These are phyloP conservation scores for Eonycteris spelaea DNA, from an alignment of 2,113 vertebrate genomes.

Conservation along the genomic window DNA sequence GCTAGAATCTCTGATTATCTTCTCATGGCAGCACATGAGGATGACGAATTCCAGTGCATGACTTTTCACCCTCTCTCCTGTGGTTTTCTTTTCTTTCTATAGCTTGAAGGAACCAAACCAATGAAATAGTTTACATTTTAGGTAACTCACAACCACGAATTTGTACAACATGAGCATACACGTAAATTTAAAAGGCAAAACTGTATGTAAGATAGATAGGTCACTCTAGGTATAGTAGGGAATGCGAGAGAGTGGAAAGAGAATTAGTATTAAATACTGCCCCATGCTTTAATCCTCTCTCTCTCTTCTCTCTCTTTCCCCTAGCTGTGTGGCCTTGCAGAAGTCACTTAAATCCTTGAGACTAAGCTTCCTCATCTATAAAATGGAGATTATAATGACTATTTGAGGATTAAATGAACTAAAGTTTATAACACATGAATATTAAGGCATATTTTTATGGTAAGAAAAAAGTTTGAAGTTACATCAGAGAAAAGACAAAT, in stretches of 20 bases:
- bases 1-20: neutral
- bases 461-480: neutral
- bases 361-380: neutral
- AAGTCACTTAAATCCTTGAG: neutral
- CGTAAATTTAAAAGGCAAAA: slow-evolving; percentile 11
- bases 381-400: neutral
- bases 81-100: neutral
- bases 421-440: neutral
- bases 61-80: neutral
- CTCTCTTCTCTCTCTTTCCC: neutral
- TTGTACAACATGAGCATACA: neutral
- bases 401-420: slow-evolving; percentile 2
- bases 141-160: neutral
- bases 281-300: neutral
- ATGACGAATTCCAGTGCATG: neutral
- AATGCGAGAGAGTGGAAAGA: neutral
- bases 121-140: neutral
- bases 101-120: neutral
- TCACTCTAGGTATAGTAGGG: neutral
- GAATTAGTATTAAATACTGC: neutral
- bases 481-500: neutral
- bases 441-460: slow-evolving; percentile 12
- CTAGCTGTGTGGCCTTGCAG: neutral
- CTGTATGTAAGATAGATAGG: neutral
- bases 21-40: too few species aligned